These are phyloP conservation scores for Aculops lycopersici DNA, from an alignment of 1,140 invertebrate genomes.

Conservation along the genomic window DNA sequence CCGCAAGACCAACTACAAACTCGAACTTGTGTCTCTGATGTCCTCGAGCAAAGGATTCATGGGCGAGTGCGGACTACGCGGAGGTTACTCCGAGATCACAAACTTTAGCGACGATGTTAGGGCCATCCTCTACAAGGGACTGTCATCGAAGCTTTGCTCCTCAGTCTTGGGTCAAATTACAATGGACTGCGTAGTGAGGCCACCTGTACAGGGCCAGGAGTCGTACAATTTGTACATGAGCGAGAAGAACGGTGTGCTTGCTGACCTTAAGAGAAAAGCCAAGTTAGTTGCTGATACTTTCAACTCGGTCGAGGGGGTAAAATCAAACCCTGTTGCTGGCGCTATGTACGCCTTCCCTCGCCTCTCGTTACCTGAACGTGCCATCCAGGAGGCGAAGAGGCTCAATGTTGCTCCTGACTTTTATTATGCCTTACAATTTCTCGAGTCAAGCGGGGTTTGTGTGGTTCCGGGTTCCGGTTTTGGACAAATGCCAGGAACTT, in stretches of 20 bases:
- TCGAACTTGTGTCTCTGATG: conserved; percentile 83
- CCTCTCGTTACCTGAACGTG: conserved; percentile 35
- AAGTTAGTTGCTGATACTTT: conserved; percentile 59
- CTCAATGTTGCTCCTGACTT: conserved; percentile 32
- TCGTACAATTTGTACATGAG: conserved; percentile 37
- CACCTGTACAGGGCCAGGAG: conserved; percentile 42
- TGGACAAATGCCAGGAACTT: conserved; percentile 66
- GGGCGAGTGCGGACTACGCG: conserved; percentile 48
- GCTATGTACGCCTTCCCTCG: conserved; percentile 91
- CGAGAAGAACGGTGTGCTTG: conserved; percentile 44
- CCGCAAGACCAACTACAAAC: conserved; percentile 43
- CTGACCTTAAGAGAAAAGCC: conserved; percentile 38
- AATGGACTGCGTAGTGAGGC: conserved; percentile 39
- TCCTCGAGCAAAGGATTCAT: conserved; percentile 67
- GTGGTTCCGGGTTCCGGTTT: conserved; percentile 69
- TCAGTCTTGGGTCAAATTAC: conserved; percentile 55
- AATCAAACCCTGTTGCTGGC: conserved; percentile 48
- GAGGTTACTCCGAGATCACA: conserved; percentile 63
- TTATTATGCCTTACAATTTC: conserved; percentile 73
- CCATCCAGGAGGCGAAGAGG: conserved; percentile 37
- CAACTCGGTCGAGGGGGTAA: conserved; percentile 63
- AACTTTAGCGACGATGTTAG: conserved; percentile 56
- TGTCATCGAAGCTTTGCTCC: conserved; percentile 78
- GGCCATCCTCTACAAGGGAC: conserved; percentile 51
- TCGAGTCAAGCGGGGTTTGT: conserved; percentile 60